These are phyloP conservation scores for Ataeniobius toweri DNA, from an alignment of 2,797 vertebrate species.

Conservation along the genomic window DNA sequence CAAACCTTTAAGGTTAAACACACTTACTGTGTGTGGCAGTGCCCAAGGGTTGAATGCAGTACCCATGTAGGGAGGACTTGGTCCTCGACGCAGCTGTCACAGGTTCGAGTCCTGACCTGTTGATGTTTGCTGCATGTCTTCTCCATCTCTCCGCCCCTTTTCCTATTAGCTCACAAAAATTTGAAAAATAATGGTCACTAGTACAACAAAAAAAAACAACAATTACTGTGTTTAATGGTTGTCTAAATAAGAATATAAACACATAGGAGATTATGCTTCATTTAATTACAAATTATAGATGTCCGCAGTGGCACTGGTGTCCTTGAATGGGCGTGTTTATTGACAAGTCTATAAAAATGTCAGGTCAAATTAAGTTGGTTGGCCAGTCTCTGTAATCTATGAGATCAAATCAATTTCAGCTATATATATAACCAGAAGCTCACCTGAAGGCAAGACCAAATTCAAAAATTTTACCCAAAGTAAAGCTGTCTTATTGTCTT, in stretches of 20 bases:
- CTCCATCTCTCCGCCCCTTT: no score
- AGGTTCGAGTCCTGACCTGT: no score
- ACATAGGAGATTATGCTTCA: neutral
- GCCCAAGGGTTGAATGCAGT: no score
- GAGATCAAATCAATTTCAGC: neutral
- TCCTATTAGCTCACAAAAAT: no score
- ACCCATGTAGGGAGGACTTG: no score
- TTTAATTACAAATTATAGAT: neutral
- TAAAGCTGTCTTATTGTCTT: neutral
- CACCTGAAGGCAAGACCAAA: neutral
- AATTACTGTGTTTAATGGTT: neutral
- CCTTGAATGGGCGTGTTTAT: neutral
- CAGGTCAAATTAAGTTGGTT: neutral
- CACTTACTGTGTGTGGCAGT: neutral
- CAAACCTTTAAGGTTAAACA: neutral
- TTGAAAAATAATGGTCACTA: no score
- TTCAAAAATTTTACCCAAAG: conserved; percentile 2
- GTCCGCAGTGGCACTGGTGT: neutral
- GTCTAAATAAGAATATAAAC: neutral
- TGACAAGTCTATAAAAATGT: neutral
- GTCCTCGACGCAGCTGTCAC: no score
- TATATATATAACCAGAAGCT: neutral
- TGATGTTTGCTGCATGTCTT: no score
- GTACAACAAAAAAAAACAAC: no score
- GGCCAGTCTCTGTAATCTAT: neutral